Evolutionary conservation across 2,888 invertebrate genomes (phyloP).

Genomic region (Aphodius granarius): DNA sequence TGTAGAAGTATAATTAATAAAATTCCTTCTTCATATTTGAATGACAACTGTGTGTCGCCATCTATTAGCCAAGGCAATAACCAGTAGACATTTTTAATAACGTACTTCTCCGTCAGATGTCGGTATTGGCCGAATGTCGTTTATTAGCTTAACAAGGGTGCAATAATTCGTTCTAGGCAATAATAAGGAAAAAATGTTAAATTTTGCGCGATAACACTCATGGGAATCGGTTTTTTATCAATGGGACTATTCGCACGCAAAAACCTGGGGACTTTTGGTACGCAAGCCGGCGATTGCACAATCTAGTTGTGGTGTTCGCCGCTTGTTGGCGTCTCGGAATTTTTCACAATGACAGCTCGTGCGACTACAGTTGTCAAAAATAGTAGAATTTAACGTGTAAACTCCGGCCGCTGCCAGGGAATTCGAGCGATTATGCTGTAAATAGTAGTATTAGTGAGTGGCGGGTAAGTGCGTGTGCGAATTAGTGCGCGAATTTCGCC

Average conservation of each 20-base stretch:
- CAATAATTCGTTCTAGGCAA: no score
- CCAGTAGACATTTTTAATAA: no score
- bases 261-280: background rate
- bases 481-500: background rate
- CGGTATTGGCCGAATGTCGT: no score
- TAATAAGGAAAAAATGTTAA: background rate
- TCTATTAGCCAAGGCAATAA: no score
- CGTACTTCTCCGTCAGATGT: no score
- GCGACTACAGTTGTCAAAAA: constrained; percentile 45
- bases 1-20: no score
- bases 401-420: constrained; percentile 16
- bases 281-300: background rate
- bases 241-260: background rate
- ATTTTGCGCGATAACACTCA: background rate
- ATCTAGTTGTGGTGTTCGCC: background rate
- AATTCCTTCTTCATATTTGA: no score
- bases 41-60: no score
- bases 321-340: constrained; percentile 27
- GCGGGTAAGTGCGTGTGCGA: constrained; percentile 11
- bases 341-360: constrained; percentile 50
- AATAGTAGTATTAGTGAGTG: constrained; percentile 29
- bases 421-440: constrained; percentile 39
- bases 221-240: background rate
- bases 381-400: constrained; percentile 22
- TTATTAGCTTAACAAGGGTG: no score